These are phyloP conservation scores for Nanorana parkeri DNA, from an alignment of 2,113 vertebrate species.

Conservation along the genomic window DNA sequence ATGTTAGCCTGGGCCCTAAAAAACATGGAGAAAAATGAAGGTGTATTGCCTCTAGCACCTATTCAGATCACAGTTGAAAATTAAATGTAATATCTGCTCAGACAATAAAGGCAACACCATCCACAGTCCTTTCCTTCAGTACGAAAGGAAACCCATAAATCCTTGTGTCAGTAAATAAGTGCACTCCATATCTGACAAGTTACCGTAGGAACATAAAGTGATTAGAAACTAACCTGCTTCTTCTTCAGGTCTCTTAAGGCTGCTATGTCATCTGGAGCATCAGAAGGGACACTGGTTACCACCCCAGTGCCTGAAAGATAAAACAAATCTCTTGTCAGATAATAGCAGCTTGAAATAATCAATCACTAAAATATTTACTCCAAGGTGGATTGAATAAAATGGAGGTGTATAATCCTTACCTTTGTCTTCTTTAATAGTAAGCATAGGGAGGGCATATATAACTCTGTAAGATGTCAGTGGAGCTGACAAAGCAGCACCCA, in stretches of 20 bases:
- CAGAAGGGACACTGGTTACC: constrained; percentile 96
- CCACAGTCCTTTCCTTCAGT: background rate
- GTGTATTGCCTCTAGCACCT: background rate
- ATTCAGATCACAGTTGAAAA: background rate
- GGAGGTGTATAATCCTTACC: constrained; percentile 71
- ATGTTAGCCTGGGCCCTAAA: too few relatives aligned
- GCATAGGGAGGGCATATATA: constrained; percentile 93
- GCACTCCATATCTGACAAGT: background rate
- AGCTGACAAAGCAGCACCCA: constrained; percentile 85
- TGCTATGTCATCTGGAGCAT: constrained; percentile 93
- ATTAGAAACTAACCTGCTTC: constrained; percentile 81
- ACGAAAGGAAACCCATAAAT: too few relatives aligned
- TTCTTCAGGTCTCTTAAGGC: constrained; percentile 95
- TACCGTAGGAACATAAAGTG: background rate
- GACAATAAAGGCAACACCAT: background rate
- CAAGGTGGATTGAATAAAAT: background rate
- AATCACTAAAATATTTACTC: background rate
- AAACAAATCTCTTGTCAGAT: background rate
- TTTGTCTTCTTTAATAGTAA: constrained; percentile 98
- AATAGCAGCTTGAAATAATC: background rate
- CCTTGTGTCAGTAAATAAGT: too few relatives aligned
- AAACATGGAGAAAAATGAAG: background rate
- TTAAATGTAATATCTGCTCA: too few relatives aligned
- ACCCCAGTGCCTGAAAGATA: constrained; percentile 85
- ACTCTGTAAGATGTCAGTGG: constrained; percentile 87